Percentiles rank a stretch among this genome's conserved stretches.
Evolutionary conservation across 2,888 invertebrate species (phyloP).

Genomic region (Calameuta idolon): DNA sequence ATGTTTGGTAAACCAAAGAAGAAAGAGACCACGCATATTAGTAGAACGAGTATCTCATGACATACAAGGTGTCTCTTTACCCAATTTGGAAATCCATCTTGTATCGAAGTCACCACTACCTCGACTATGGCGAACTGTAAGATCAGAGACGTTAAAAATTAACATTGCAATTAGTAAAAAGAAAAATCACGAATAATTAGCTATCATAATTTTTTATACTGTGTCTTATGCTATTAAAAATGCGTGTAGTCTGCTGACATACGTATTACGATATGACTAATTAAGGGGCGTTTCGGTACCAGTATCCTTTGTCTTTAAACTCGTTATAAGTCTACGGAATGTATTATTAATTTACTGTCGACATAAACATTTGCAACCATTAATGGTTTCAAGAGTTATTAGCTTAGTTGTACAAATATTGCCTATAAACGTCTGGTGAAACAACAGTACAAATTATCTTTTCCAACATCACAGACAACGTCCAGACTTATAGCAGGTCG

Average conservation of each 20-base stretch:
- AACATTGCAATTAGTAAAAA: constrained; percentile 8
- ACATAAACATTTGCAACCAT: not conserved
- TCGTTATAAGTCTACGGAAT: not conserved
- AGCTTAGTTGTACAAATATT: not conserved
- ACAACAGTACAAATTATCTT: not conserved
- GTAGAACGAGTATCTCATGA: constrained; percentile 87
- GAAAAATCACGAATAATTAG: not conserved
- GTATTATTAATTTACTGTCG: not conserved
- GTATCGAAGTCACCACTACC: constrained; percentile 92
- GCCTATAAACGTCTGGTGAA: not conserved
- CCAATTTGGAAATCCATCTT: constrained; percentile 92
- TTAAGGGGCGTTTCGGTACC: not conserved
- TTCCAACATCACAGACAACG: not conserved
- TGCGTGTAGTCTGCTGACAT: not conserved
- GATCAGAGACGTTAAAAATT: not conserved
- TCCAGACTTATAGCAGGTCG: not conserved
- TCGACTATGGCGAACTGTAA: constrained; percentile 93
- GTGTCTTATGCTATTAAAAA: not conserved
- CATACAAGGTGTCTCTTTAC: constrained; percentile 85
- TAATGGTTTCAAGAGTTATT: not conserved
- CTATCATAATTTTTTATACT: not conserved
- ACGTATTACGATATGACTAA: not conserved
- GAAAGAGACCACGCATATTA: constrained; percentile 86
- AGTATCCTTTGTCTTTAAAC: not conserved
- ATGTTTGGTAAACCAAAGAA: constrained; percentile 89